These are phyloP conservation scores for Melitaea cinxia DNA, from an alignment of 1,140 invertebrate genomes.

Conservation along the genomic window DNA sequence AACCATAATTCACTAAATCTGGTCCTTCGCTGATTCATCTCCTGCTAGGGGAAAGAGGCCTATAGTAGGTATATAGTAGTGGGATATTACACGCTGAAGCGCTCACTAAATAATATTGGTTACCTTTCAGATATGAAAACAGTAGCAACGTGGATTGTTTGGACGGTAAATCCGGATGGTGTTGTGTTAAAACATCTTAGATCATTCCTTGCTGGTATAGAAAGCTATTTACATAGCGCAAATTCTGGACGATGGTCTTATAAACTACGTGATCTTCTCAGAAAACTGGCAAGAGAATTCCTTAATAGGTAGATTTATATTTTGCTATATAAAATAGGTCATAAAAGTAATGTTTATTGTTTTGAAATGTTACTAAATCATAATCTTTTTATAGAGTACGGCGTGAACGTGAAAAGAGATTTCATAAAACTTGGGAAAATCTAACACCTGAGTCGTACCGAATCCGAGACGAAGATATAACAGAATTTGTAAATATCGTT, in stretches of 20 bases:
- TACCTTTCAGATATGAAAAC: conserved; percentile 77
- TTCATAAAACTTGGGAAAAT: conserved; percentile 84
- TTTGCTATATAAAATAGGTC: conserved; percentile 3
- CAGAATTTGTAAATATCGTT: conserved; percentile 90
- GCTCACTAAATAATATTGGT: neutral
- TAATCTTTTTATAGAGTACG: conserved; percentile 62
- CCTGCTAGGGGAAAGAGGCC: too few relatives aligned
- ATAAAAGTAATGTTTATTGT: neutral
- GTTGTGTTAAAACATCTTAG: conserved; percentile 88
- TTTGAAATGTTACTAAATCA: neutral
- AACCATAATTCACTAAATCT: too few relatives aligned
- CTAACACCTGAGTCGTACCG: conserved; percentile 86
- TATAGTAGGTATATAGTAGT: neutral
- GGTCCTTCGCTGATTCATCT: too few relatives aligned
- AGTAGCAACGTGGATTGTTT: conserved; percentile 87
- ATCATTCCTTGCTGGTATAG: conserved; percentile 91
- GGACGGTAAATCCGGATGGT: conserved; percentile 82
- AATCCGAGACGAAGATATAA: conserved; percentile 91
- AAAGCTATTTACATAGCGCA: conserved; percentile 95
- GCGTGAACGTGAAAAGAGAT: conserved; percentile 66
- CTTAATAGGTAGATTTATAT: conserved; percentile 55
- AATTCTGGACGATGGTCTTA: conserved; percentile 91
- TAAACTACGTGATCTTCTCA: conserved; percentile 84
- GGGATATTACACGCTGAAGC: too few relatives aligned
- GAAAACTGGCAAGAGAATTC: conserved; percentile 81